Base-by-base conservation (phyloP, 2,888 invertebrate species). In the Trichogramma evanescens region DNA sequence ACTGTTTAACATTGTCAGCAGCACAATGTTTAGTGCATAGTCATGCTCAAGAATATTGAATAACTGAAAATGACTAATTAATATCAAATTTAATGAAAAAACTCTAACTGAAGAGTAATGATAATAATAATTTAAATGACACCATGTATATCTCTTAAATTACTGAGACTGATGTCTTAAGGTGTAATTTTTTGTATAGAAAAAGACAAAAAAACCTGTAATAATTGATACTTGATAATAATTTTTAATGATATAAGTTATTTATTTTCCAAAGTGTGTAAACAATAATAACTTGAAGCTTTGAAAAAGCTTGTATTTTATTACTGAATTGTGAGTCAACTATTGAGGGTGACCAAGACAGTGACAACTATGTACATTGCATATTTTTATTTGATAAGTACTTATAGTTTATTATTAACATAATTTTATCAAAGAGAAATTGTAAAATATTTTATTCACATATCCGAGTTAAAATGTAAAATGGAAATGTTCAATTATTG, bases 101-200 rank as follows among this genome's bases (percentile, higher is more conserved):
- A 2, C 26, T 26, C 26, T 26, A 26, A 26, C 26, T 26, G 26
- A 26, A 26, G 26, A 26, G 26, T 26, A 2, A 26, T 26, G 26
- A 26, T 26, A 26, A 26, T 26, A 26, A 26, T 26, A 56, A 56
- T 43, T 61, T 58, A 57, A 46, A 63, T 53, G 43, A 13, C 26
- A 38, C 54, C 40, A 58, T 60, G 41, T 54, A 51, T 42, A 56
- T 50, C 26, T 26, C 26, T 8, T 54, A 8, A 56, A 41, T 46
- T 50, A 50, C 56, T 42, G 45, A 63, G 58, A 61, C 48, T 48
- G n/a, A 45, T 61, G 54, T 61, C 52, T 61, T 10, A 54, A 49
- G 26, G 54, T 59, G 56, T 56, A 54, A 57, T 50, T 61, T 26
- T 61, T 59, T 61, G 59, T 63, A 59, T 59, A 61, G 53, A 59